Conservation (phyloP, 2,113 vertebrate genomes). For the Saguinus midas region DNA sequence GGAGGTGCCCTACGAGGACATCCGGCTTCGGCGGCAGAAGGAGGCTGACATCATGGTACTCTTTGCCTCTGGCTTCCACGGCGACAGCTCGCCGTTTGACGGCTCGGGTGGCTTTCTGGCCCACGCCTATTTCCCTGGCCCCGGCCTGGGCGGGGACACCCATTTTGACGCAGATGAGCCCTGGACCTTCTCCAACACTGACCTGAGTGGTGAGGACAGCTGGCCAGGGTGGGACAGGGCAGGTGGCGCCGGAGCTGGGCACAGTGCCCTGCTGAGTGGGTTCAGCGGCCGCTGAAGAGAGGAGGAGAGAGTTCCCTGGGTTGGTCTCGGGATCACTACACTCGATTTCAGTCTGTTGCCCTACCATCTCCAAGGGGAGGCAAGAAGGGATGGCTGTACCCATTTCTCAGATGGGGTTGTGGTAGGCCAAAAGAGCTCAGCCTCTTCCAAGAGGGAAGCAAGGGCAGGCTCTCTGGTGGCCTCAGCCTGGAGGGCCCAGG, state of each 20-base stretch:
- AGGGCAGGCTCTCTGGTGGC: background rate
- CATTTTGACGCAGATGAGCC: conserved; percentile 97
- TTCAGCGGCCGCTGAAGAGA: background rate
- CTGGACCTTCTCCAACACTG: conserved; percentile 92
- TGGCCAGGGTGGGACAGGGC: background rate
- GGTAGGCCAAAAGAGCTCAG: background rate
- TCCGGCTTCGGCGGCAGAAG: conserved; percentile 88
- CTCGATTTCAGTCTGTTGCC: background rate
- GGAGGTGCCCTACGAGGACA: conserved; percentile 89
- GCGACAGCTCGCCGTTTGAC: conserved; percentile 97
- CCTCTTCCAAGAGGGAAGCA: background rate
- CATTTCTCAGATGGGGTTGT: background rate
- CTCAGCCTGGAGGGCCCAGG: background rate
- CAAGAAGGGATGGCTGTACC: background rate
- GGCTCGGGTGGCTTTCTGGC: conserved; percentile 95
- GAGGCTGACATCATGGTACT: conserved; percentile 95
- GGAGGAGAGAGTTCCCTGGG: background rate
- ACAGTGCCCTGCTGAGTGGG: background rate
- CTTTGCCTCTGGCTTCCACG: conserved; percentile 97
- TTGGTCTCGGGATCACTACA: background rate
- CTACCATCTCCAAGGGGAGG: background rate
- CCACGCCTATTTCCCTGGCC: conserved; percentile 96
- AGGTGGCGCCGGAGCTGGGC: background rate
- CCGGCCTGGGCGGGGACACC: conserved; percentile 94
- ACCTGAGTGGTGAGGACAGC: conserved; percentile 87